Evolutionary conservation across 2,888 invertebrate genomes (phyloP), one percentile per base, ranked within the genome.

Genomic region (Monopis laevigella): DNA sequence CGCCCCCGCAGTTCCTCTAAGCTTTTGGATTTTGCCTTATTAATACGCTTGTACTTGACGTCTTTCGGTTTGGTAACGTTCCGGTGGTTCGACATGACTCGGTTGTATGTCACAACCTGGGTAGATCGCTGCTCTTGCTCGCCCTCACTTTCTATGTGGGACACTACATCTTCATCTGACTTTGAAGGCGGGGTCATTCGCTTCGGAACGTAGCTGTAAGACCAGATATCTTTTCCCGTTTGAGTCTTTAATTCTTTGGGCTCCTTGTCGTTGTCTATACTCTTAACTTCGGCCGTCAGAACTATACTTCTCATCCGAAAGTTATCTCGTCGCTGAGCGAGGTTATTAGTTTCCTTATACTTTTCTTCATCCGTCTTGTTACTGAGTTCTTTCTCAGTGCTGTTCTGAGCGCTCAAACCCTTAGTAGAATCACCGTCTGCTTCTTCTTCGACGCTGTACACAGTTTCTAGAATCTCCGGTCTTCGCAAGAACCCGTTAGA

Each of bases 1-100:
- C 92, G 83, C 0, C 93, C 93, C 2, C 93, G 74, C 43, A 93
- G 61, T 57, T 93, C 93, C 55, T 93, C 93, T 49, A 93, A 74
- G 55, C 93, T 93, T 71, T 93, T 92, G 46, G 93, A 93, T 62
- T 93, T 93, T 3, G 93, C 93, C 64, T 93, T 93, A 63, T 93
- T 93, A 65, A 93, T 93, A 58, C 93, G 84, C 65, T 93, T 93
- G 74, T 93, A 93, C 70, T 93, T 93, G 21, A 93, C 93, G 62
- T 94, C 93, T 74, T 93, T 93, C 48, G 93, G 93, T 64, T 93
- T 93, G 3, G 92, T 93, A 39, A 94, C 93, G 40, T 92, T 92
- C 48, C 93, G 83, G 65, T 94, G 93, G 70, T 93, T 93, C 34
- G 91, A 92, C 93, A 93, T 93, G 43, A 93, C 93, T 50, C 93